Evolutionary conservation across 2,888 invertebrate genomes (phyloP), one percentile per base, ranked within the genome.

Genomic region (Eutolmus rufibarbis): DNA sequence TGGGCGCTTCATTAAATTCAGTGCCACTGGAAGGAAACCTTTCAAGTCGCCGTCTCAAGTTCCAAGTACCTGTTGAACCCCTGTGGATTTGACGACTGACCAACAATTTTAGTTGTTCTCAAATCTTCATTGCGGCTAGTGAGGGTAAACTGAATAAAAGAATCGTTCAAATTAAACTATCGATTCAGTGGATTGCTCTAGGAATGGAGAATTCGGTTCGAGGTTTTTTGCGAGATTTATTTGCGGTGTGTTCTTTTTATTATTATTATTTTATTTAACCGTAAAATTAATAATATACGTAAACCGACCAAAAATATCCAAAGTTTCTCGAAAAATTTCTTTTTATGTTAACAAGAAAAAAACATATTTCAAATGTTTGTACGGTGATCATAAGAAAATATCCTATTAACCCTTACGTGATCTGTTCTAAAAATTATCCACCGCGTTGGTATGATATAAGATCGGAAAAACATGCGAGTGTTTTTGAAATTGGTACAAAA

Each of bases 191-290:
- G 31, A 43, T 40, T 78, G 5, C 19, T 51, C 46, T 31, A 7
- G 19, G 19, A 40, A 86, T 86, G 86, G 91, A 91, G 88, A 90
- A 92, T 46, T 90, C 91, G 78, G 89, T 92, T 74, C 91, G 90
- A 89, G 91, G 90, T 89, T 91, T 92, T 88, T 90, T 92, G 86
- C 91, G 92, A 14, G 92, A 92, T 87, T 90, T 92, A 77, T 92
- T 92, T 91, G 91, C 92, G 92, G 92, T 92, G 90, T 86, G 92
- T 91, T 23, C 16, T 46, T 43, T 57, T n/a, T n/a, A n/a, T n/a
- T n/a, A n/a, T n/a, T 66, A 56, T 66, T 1, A 34, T 56, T 1
- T 19, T 9, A 56, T 31, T 37, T 19, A 14, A 9, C 5, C 74
- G 2, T 12, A 7, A 34, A 14, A 74, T 14, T 34, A 34, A 40